Evolutionary conservation across 2,113 vertebrate species (phyloP).

Genomic region (Scophthalmus maximus): DNA sequence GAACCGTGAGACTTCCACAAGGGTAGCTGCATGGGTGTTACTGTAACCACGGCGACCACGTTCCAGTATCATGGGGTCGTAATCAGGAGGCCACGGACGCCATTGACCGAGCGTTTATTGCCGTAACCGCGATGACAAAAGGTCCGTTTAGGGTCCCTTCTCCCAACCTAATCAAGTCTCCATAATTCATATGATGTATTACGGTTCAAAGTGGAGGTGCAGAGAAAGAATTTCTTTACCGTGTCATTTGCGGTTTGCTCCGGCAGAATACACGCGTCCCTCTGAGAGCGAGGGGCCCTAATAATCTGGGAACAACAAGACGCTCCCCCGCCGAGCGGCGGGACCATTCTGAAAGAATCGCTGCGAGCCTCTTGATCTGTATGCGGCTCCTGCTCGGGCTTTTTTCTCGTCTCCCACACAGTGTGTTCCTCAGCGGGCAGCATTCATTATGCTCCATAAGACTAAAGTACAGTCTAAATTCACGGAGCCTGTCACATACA

Average conservation of each 20-base stretch:
- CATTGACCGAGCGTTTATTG: background rate
- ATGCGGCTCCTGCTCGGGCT: conserved; percentile 49
- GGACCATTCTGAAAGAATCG: conserved; percentile 53
- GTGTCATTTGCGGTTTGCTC: conserved; percentile 16
- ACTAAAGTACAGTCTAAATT: conserved; percentile 34
- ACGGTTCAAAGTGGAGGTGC: background rate
- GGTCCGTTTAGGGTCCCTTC: too few species aligned
- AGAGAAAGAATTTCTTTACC: background rate
- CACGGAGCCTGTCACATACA: conserved; percentile 12
- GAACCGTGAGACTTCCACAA: too few species aligned
- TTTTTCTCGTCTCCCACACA: conserved; percentile 47
- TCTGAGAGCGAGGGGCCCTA: conserved; percentile 36
- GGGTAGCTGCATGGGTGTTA: too few species aligned
- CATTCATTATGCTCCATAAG: conserved; percentile 53
- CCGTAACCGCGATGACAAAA: background rate
- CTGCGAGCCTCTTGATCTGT: conserved; percentile 63
- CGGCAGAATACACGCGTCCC: conserved; percentile 20
- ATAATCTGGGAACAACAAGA: conserved; percentile 61
- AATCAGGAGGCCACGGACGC: too few species aligned
- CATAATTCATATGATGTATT: too few species aligned
- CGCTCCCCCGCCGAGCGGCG: conserved; percentile 62
- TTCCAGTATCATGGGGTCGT: too few species aligned
- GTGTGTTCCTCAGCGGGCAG: conserved; percentile 38
- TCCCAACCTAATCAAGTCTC: too few species aligned
- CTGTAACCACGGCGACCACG: too few species aligned